Base-by-base conservation (phyloP, 2,113 vertebrate species). In the Thryonomys swinderianus region DNA sequence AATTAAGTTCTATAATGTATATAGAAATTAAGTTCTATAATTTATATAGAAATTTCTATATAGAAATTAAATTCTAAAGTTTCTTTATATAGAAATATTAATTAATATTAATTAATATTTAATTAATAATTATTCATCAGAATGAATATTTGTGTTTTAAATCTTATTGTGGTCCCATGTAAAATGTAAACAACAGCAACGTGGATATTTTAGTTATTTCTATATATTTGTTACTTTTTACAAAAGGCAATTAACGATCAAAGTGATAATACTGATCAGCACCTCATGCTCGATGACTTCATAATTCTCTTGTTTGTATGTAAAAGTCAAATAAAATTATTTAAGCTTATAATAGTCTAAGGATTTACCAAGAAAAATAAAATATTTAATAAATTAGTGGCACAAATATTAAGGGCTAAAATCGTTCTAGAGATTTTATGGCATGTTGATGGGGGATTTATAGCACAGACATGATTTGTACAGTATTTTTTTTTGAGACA, bases 141-240 rank as follows among this genome's bases (percentile, higher is more conserved):
- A 53, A 83, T 64, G 64, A 64, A 21, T 55, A 59, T 48, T 40
- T 82, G 48, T 81, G 73, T 80, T 74, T 89, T 62, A 64, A 67
- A 67, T 23, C 18, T 45, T 83, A 57, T 34, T 3, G 6, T 7
- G 57, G 48, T 51, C 7, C 16, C 84, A 57, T 34, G 40, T 73
- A 71, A 83, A 86, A 67, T 84, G 20, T 67, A 90, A 61, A 25
- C 59, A 7, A 48, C 69, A 10, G 21, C 16, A 45, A 3, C 73
- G 17, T 27, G 7, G 6, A 12, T 82, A 74, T 84, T 79, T 79
- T 76, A 48, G 12, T 76, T 79, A 16, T 62, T 93, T 93, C 37
- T 81, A 11, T 62, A 23, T 34, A 86, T 84, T 93, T 94, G 37
- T 64, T 90, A 40, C 27, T 66, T 79, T 94, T 94, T 76, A 23